Percentiles rank a stretch among this genome's conserved stretches.
These are phyloP conservation scores for Agonopterix subpropinquella DNA, from an alignment of 2,888 invertebrate species.

Conservation along the genomic window DNA sequence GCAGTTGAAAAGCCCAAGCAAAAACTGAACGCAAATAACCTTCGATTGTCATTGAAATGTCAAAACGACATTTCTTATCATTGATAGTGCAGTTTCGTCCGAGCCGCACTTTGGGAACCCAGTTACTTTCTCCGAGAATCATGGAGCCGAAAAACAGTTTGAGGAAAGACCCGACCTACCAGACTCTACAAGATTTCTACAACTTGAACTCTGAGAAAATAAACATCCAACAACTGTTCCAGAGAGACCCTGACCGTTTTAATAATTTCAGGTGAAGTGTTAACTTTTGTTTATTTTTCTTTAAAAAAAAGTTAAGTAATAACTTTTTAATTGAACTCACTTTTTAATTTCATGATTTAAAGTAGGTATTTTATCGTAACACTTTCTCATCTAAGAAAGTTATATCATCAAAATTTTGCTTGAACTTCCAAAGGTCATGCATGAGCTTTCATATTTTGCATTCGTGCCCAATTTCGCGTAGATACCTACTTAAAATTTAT, in stretches of 20 bases:
- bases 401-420: constrained; percentile 22
- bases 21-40: constrained; percentile 38
- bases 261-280: constrained; percentile 87
- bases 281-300: constrained; percentile 11
- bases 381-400: constrained; percentile 10
- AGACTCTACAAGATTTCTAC: constrained; percentile 85
- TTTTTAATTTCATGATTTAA: background rate
- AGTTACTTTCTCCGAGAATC: constrained; percentile 32
- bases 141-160: constrained; percentile 67
- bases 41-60: constrained; percentile 70
- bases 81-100: constrained; percentile 32
- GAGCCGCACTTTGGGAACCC: constrained; percentile 25
- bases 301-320: background rate
- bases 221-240: constrained; percentile 89
- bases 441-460: constrained; percentile 12
- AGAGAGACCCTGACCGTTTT: constrained; percentile 87
- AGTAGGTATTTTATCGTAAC: background rate
- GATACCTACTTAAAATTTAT: background rate
- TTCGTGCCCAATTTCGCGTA: constrained; percentile 1
- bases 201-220: constrained; percentile 82
- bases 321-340: background rate
- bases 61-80: constrained; percentile 64
- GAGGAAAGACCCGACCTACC: constrained; percentile 80
- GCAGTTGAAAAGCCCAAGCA: constrained; percentile 1
- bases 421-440: constrained; percentile 40